Evolutionary conservation across 1,140 invertebrate species (phyloP).

Genomic region (Bombus sibiricus): DNA sequence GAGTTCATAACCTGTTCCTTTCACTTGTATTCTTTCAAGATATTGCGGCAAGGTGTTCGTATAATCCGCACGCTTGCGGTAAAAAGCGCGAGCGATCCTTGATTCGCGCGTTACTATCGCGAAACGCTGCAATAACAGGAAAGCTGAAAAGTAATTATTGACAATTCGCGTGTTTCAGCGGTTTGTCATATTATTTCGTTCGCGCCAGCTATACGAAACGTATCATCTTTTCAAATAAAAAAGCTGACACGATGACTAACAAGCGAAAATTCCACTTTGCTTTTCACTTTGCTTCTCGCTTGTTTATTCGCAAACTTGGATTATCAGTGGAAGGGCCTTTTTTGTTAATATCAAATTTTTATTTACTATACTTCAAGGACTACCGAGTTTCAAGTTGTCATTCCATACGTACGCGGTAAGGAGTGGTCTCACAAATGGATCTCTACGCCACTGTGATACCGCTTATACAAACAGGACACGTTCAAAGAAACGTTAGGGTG

Average conservation of each 20-base stretch:
- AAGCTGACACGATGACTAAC: neutral
- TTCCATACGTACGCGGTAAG: constrained; percentile 29
- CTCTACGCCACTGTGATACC: neutral
- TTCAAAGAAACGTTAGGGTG: constrained; percentile 24
- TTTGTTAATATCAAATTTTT: neutral
- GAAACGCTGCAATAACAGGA: constrained; percentile 3
- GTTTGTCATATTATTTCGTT: neutral
- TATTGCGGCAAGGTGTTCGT: constrained; percentile 67
- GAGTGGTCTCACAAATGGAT: constrained; percentile 22
- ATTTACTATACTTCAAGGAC: constrained; percentile 1
- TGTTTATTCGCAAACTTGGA: no score
- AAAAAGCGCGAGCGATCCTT: constrained; percentile 62
- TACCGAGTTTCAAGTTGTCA: neutral
- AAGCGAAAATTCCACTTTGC: no score
- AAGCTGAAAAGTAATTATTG: neutral
- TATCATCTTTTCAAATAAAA: neutral
- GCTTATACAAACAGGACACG: constrained; percentile 21
- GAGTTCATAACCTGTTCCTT: constrained; percentile 71
- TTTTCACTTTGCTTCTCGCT: no score
- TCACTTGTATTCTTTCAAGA: constrained; percentile 74
- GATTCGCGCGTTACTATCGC: neutral
- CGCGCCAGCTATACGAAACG: no score
- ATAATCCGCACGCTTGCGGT: constrained; percentile 71
- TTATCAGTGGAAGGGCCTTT: neutral
- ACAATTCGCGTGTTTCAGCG: neutral